Base-by-base conservation (phyloP, 2,113 vertebrate species). In the Dendropsophus ebraccatus region DNA sequence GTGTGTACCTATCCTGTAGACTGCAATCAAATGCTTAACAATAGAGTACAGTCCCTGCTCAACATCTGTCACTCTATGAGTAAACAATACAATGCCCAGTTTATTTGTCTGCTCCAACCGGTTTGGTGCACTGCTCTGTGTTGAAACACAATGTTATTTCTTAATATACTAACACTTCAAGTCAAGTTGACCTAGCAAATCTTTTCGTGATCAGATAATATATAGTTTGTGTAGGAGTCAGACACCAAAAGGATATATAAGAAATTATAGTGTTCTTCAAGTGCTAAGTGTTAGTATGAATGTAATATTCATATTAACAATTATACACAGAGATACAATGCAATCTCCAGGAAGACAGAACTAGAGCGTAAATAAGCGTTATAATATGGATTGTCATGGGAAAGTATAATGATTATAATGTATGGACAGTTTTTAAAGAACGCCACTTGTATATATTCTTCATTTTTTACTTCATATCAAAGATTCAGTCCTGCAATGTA, bases 141-240 rank as follows among this genome's bases (percentile, higher is more conserved):
- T 21, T 54, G 50, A 84, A 84, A 62, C 37, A 76, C 72, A 62
- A 84, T 76, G 72, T 41, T 72, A 84, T 62, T 75, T 76, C 52
- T 49, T 76, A 76, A 84, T 75, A 84, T 75, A 72, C 41, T 76
- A 84, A 76, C 72, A 75, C 54, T 56, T 84, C n/a, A 32, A 83
- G 81, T 83, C 37, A 84, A 19, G 21, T 30, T 74, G 70, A 45
- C 82, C 82, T 60, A 74, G 30, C 30, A 74, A 83, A 37, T 73
- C 73, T 76, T 78, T 62, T 10, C 30, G 41, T 79, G 54, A 85
- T 50, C 47, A 67, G 21, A 69, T 79, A 52, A 67, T 78, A 67
- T 79, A 77, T 78, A 21, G 75, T 25, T 77, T 69, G 10, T 35
- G 23, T 69, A 16, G 16, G n/a, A 85, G 32, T 30, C 67, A 72